phyloP scores from a whole-genome alignment of 1,140 invertebrate species.

The Charaxes varanes region DNA sequence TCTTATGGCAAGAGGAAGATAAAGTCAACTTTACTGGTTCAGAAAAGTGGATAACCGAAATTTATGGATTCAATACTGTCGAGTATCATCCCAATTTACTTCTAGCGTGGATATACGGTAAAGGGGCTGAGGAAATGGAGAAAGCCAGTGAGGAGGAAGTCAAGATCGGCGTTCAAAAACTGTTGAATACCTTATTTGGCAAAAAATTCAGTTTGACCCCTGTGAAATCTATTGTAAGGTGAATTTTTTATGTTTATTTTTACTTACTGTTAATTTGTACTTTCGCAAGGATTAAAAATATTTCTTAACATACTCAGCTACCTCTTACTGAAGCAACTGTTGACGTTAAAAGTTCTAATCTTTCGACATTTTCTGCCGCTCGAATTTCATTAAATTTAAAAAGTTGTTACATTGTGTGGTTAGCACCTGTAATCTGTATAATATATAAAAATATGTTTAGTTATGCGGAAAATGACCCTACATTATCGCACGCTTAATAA shows the following conservation, averaged over 20 bases:
- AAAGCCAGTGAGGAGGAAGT: constrained; percentile 67
- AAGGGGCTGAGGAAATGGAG: constrained; percentile 76
- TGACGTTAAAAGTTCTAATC: no score
- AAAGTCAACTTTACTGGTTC: constrained; percentile 48
- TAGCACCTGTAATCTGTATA: no score
- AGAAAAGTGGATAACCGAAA: constrained; percentile 76
- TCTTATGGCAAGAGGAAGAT: constrained; percentile 77
- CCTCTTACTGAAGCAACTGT: no score
- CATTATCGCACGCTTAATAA: no score
- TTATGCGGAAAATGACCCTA: no score
- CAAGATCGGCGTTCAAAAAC: constrained; percentile 56
- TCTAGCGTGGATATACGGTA: constrained; percentile 77
- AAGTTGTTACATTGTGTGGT: no score
- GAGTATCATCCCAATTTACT: constrained; percentile 80
- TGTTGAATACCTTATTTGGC: constrained; percentile 48
- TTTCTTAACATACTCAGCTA: no score
- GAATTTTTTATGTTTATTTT: constrained; percentile 8
- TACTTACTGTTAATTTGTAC: no score
- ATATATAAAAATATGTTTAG: no score
- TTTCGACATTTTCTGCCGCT: no score
- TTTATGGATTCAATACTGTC: constrained; percentile 80
- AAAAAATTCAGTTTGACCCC: constrained; percentile 44
- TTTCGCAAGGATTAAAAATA: no score
- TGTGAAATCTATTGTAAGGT: constrained; percentile 46
- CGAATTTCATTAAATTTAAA: no score